Conservation (phyloP, 2,888 invertebrate genomes). For the Drosophila austrosaltans region DNA sequence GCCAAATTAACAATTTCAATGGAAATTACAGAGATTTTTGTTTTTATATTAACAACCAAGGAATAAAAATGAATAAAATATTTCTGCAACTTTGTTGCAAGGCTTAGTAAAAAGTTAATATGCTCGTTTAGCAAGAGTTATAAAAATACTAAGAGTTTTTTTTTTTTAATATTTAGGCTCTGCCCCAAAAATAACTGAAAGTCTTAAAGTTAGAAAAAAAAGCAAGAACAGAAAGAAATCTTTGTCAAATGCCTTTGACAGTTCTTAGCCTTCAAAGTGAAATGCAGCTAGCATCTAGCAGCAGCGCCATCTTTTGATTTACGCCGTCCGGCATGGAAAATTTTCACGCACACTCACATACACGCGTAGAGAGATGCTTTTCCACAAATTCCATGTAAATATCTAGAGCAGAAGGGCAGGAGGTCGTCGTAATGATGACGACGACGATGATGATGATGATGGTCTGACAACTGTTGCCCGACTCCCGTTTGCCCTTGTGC, state of each 20-base stretch:
- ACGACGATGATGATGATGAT: not conserved
- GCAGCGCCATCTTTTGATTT: slow-evolving; percentile 60
- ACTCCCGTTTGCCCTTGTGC: slow-evolving; percentile 66
- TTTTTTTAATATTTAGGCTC: not conserved
- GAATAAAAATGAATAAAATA: no score
- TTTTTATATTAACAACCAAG: no score
- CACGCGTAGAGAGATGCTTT: slow-evolving; percentile 20
- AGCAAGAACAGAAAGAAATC: slow-evolving; percentile 13
- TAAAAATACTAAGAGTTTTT: not conserved
- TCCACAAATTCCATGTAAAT: slow-evolving; percentile 66
- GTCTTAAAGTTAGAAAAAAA: slow-evolving; percentile 41
- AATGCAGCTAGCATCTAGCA: slow-evolving; percentile 47
- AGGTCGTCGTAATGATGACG: slow-evolving; percentile 24
- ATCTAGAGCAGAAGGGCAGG: slow-evolving; percentile 49
- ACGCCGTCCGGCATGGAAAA: slow-evolving; percentile 70
- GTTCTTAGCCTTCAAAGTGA: slow-evolving; percentile 59
- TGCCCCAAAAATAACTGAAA: slow-evolving; percentile 47
- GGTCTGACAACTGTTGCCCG: slow-evolving; percentile 64
- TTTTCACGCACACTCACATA: slow-evolving; percentile 51
- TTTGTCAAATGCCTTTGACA: slow-evolving; percentile 68
- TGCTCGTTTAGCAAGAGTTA: not conserved
- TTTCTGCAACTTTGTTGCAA: not conserved
- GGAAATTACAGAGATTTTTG: no score
- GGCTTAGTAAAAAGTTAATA: not conserved
- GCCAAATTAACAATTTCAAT: no score